Base-by-base conservation (phyloP, 2,113 vertebrate genomes). In the Ctenodactylus gundi region DNA sequence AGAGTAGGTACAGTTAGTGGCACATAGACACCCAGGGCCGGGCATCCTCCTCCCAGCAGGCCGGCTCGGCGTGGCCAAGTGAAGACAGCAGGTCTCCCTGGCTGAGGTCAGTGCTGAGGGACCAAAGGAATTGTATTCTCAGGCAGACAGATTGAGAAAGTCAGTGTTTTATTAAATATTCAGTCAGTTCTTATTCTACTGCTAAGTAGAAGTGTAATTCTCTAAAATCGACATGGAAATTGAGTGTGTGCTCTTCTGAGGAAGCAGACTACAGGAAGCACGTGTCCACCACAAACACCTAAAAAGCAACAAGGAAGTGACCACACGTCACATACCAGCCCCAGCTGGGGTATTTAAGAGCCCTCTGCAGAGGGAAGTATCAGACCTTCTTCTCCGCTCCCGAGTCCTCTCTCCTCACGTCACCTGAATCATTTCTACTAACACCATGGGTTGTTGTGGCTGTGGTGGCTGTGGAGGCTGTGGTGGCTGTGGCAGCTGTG, bases 311-410 rank as follows among this genome's bases (percentile, higher is more conserved):
- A 7, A 85, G 78, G 27, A 93, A 93, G 65, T 60, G 53, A 29
- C 4, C 1, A 0, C 9, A 3, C 18, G 4, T 3, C 49, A 34
- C 12, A 82, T 39, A 46, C 3, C 31, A 10, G 1, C 46, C 31
- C 21, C 51, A 34, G 21, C 7, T 12, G 12, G 25, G 9, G 58
- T 77, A 83, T 39, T 46, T 92, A 86, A 92, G 11, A 80, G 20
- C 1, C 34, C 51, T 41, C 9, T 27, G 18, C 68, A n/a, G 51
- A 67, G 41, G 41, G 21, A 44, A 41, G 4, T 31, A 51, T 34
- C 57, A 64, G n/a, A 55, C 31, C 44, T 80, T 51, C 29, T 58
- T n/a, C 21, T 17, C 3, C 55, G 21, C 53, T 62, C 44, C 46
- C 0, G 23, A n/a, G 8, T 51, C 7, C 60, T 78, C 57, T 53